phyloP scores from a whole-genome alignment of 2,888 invertebrate genomes.

The Amphipoea oculea region DNA sequence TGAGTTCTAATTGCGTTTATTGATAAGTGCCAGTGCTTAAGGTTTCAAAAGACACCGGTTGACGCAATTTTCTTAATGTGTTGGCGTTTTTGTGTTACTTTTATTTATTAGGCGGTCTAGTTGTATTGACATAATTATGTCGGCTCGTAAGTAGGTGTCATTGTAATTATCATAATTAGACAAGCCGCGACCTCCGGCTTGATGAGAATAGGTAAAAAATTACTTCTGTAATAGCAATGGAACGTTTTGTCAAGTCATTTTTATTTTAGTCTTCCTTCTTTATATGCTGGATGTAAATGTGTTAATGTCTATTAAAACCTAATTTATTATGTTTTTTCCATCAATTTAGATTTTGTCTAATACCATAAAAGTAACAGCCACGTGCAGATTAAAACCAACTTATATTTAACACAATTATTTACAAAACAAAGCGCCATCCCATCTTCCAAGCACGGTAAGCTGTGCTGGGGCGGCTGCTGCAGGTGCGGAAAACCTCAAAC shows the following conservation, averaged over 20 bases:
- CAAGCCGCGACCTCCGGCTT: slow-evolving; percentile 44
- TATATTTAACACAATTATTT: background rate
- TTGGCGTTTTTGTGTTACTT: slow-evolving; percentile 43
- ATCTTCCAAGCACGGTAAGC: no score
- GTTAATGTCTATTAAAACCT: background rate
- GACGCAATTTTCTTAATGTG: slow-evolving; percentile 69
- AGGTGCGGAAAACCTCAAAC: no score
- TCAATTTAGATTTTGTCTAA: background rate
- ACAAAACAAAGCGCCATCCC: background rate
- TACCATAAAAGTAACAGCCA: background rate
- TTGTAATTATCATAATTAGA: slow-evolving; percentile 59
- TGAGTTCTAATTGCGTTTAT: slow-evolving; percentile 86
- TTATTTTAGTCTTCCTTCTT: background rate
- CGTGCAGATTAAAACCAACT: background rate
- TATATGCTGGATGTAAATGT: slow-evolving; percentile 5
- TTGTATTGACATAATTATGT: slow-evolving; percentile 59
- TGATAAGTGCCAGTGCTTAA: slow-evolving; percentile 73
- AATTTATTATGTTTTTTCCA: slow-evolving; percentile 4
- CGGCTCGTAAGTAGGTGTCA: slow-evolving; percentile 52
- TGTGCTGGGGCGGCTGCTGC: no score
- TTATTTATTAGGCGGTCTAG: slow-evolving; percentile 57
- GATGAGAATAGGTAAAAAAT: slow-evolving; percentile 32
- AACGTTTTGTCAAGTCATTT: slow-evolving; percentile 26
- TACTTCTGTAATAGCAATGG: slow-evolving; percentile 6
- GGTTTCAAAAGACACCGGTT: slow-evolving; percentile 62